Conservation (phyloP, 2,113 vertebrate species). For the Sardina pilchardus region DNA sequence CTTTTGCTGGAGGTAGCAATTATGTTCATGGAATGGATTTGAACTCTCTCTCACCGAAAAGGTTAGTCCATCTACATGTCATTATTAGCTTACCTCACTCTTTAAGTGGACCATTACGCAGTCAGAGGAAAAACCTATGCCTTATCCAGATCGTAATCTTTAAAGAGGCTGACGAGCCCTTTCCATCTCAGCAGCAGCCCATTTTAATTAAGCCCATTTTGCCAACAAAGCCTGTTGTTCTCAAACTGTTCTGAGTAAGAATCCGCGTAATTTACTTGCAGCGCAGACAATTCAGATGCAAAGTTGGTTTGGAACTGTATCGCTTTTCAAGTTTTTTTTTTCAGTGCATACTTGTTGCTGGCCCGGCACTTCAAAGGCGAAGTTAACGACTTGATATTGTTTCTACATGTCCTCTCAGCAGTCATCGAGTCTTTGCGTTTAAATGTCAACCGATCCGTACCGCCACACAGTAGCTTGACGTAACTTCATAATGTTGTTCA, state of each 20-base stretch:
- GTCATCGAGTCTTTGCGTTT: not conserved
- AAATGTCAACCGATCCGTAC: not conserved
- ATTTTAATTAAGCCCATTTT: not conserved
- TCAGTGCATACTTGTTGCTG: not conserved
- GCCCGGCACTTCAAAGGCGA: not conserved
- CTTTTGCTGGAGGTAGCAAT: not conserved
- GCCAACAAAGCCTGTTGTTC: not conserved
- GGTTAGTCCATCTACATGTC: not conserved
- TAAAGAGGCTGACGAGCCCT: slow-evolving; percentile 7
- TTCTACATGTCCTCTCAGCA: not conserved
- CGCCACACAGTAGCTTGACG: not conserved
- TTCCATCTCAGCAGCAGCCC: not conserved
- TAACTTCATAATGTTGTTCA: not conserved
- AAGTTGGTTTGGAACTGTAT: not conserved
- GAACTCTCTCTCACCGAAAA: not conserved
- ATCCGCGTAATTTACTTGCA: not conserved
- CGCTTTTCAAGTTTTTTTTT: not conserved
- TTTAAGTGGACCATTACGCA: not conserved
- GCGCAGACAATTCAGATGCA: not conserved
- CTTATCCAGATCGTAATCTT: not conserved
- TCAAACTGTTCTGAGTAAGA: not conserved
- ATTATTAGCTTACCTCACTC: not conserved
- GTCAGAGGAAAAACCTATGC: not conserved
- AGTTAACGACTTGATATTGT: not conserved
- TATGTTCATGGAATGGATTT: not conserved